Conservation (phyloP, 2,888 invertebrate species). For the Melanargia galathea region DNA sequence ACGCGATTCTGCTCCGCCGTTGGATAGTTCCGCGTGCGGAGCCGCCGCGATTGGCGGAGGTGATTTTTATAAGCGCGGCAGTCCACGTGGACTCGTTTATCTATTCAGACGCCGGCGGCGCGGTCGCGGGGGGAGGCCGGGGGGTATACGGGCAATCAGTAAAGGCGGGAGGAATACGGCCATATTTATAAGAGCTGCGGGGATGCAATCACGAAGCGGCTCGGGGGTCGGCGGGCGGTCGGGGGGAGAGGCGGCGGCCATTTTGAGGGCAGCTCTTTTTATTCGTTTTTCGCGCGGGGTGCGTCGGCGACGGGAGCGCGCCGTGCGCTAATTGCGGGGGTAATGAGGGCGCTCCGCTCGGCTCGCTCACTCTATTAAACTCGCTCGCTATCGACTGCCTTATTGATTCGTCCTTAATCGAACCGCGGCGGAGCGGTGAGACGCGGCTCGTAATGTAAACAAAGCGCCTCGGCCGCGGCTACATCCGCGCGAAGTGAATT, state of each 20-base stretch:
- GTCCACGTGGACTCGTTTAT: constrained; percentile 84
- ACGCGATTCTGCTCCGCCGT: constrained; percentile 60
- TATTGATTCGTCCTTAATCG: constrained; percentile 81
- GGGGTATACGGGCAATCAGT: constrained; percentile 84
- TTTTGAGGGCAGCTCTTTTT: constrained; percentile 88
- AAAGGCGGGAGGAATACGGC: constrained; percentile 83
- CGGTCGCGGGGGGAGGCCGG: constrained; percentile 80
- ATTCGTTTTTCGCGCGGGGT: constrained; percentile 83
- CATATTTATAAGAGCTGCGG: constrained; percentile 84
- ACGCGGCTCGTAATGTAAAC: constrained; percentile 66
- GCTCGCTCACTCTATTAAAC: constrained; percentile 81
- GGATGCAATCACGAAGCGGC: constrained; percentile 83
- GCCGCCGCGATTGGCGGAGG: constrained; percentile 64
- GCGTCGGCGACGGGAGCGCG: constrained; percentile 79
- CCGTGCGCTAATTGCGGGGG: constrained; percentile 82
- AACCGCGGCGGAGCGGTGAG: constrained; percentile 63
- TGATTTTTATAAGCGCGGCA: constrained; percentile 80
- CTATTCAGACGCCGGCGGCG: constrained; percentile 83
- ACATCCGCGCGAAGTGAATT: constrained; percentile 68
- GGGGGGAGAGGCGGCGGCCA: constrained; percentile 85
- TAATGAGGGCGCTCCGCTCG: constrained; percentile 81
- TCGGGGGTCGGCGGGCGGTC: constrained; percentile 74
- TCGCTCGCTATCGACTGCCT: constrained; percentile 79
- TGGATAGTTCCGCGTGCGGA: constrained; percentile 56
- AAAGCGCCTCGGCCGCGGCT: constrained; percentile 53